Conservation (phyloP, 2,888 invertebrate genomes). For the Hypomecis punctinalis region DNA sequence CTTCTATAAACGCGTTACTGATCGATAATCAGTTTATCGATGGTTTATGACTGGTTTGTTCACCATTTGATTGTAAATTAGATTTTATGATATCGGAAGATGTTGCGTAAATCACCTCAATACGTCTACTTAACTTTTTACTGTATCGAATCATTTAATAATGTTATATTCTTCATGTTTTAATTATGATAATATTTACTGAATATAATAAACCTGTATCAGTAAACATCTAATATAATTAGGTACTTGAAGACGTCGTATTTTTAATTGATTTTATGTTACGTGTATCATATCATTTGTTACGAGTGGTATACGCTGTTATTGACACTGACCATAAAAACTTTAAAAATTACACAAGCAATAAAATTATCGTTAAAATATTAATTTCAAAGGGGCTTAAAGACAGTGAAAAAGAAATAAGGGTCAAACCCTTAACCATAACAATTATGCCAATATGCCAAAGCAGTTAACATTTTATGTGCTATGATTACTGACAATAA, state of each 20-base stretch:
- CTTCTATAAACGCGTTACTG: neutral
- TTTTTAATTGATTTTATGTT: neutral
- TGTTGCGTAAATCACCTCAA: neutral
- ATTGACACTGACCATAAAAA: neutral
- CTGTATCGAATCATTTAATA: too few species aligned
- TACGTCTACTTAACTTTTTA: neutral
- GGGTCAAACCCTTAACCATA: neutral
- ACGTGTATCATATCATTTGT: neutral
- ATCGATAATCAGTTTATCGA: slow-evolving; percentile 16
- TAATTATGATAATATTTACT: too few species aligned
- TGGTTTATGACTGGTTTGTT: slow-evolving; percentile 14
- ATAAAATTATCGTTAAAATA: slow-evolving; percentile 14
- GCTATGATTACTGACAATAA: slow-evolving; percentile 46
- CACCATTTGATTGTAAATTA: neutral
- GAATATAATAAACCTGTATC: too few species aligned
- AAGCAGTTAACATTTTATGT: slow-evolving; percentile 40
- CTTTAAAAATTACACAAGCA: neutral
- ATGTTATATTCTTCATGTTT: too few species aligned
- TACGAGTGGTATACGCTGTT: neutral
- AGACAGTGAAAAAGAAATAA: slow-evolving; percentile 7
- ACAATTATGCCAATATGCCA: slow-evolving; percentile 21
- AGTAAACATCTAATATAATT: too few species aligned
- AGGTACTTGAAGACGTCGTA: too few species aligned
- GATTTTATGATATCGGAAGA: neutral
- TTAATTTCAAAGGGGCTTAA: slow-evolving; percentile 19